Evolutionary conservation across 2,797 vertebrate genomes (phyloP), one percentile per base, ranked within the genome.

Genomic region (Percopsis omiscomaycus): DNA sequence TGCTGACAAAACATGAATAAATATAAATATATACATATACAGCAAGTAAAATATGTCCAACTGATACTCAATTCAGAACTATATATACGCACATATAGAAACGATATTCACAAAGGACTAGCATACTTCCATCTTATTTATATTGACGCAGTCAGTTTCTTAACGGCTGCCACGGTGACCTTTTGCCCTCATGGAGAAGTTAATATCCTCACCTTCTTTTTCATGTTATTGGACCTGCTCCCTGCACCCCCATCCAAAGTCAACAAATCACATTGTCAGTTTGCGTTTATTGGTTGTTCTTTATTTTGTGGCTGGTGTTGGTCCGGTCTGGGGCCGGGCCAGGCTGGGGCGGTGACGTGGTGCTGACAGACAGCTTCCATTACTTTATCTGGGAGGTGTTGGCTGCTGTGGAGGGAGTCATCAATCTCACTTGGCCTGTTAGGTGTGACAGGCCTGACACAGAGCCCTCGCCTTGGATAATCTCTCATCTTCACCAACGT

Each of bases 341-440:
- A 9, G 37, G 37, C 37, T 9, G 37, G 37, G 37, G 27, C 61
- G 30, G 61, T 55, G 49, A 9, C 37, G 47, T 32, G 6, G 16
- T 45, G 66, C 59, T 89, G 87, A 90, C 69, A 79, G 90, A 90
- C 89, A 91, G 87, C 82, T 89, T 83, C 88, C 82, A 89, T 90
- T 89, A 90, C 80, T 88, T 86, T 83, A 86, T 86, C 81, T 80
- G 82, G 79, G 82, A 82, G 84, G 85, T 63, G 78, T 82, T 72
- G 22, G 2, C 83, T 73, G 77, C 80, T 69, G 66, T 61, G 61
- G 71, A 73, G 59, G 2, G 13, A 81, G 75, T 88, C 83, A 92
- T 92, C 88, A 89, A 89, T 91, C 89, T 91, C 67, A 1, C 71
- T 82, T 74, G 52, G 2, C 53, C 75, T 80, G 82, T 87, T 87